Base-by-base conservation (phyloP, 2,797 vertebrate species). In the Apodemus agrarius region DNA sequence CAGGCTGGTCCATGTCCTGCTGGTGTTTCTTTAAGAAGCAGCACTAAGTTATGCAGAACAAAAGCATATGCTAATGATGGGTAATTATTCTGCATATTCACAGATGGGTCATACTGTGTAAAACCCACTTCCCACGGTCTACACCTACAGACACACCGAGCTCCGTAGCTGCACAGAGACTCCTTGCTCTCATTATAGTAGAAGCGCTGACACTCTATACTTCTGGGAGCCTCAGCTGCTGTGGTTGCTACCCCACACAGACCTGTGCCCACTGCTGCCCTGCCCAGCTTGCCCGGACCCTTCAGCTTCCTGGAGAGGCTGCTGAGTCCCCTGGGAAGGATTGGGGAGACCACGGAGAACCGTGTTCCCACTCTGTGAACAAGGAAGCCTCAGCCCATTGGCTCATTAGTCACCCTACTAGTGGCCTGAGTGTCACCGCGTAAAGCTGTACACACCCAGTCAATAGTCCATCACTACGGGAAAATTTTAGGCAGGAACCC, bases 31-130 rank as follows among this genome's bases (percentile, higher is more conserved):
- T 6, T 19, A 91, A 57, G 87, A 94, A 97, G 96, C 74, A 96
- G 74, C 91, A 94, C n/a, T 31, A 5, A 65, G 80, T 96, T 91
- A 79, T 63, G 96, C 57, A 78, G 87, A 95, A 96, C 52, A 80
- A 84, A 96, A 97, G 94, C 90, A 29, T 61, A 94, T 16, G 1
- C 80, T 98, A 97, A 97, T 96, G 97, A 86, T 40, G 72, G 94
- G 31, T 98, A 97, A 98, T 98, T 98, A 91, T 0, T 1, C 57
- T 88, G 49, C 91, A 82, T 96, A 96, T 98, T 98, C 96, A 96
- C 96, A 96, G 97, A 97, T 89, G 93, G 93, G 97, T 97, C 96
- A 95, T 96, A 96, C 97, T 94, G 96, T 43, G 13, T 92, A 96
- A 97, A 95, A 85, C 94, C 17, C 6, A 26, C 75, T 92, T 72